Base-by-base conservation (phyloP, 2,113 vertebrate species). In the Athene noctua region DNA sequence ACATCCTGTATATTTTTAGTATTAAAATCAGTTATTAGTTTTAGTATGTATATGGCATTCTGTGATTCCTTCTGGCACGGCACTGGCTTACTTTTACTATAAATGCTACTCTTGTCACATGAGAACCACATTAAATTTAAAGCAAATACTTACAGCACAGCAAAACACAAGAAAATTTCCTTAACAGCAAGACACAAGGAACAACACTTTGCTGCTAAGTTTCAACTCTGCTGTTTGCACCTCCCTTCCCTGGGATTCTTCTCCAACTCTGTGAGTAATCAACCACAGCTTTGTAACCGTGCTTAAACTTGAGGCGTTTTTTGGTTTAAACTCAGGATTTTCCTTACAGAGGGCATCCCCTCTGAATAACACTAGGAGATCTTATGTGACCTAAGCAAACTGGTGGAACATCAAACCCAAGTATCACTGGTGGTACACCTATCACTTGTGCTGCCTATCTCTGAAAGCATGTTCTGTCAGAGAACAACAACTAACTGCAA, bases 11-110 rank as follows among this genome's bases (percentile, higher is more conserved):
- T 44, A 75, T 72, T 82, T 80, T 87, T 83, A 94, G 40, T 22
- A 66, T 55, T 81, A 81, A 85, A 86, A 80, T 57, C 63, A 94
- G 63, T 70, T 86, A 88, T 71, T 84, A 90, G 62, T 75, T 94
- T 88, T 54, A 88, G 36, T 25, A 82, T 38, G 42, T 88, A 30
- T 36, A 73, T 70, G 16, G 62, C 36, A 38, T 34, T 85, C 78
- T 59, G 26, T 26, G 49, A 29, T 34, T 42, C 27, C 42, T 94
- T 42, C 74, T 52, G 72, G 46, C 68, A 73, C 36, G 19, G 65
- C 21, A 49, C 25, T 81, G 44, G 11, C 67, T 77, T 74, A 47
- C 8, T 87, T 84, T 86, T 82, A 38, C 78, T 40, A 9, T 40
- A 81, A 59, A 80, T 49, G 34, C 32, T 87, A 47, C 36, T 80